Percentiles rank a stretch among this genome's conserved stretches.
phyloP scores from a whole-genome alignment of 2,113 vertebrate genomes.

The Galbula dea region DNA sequence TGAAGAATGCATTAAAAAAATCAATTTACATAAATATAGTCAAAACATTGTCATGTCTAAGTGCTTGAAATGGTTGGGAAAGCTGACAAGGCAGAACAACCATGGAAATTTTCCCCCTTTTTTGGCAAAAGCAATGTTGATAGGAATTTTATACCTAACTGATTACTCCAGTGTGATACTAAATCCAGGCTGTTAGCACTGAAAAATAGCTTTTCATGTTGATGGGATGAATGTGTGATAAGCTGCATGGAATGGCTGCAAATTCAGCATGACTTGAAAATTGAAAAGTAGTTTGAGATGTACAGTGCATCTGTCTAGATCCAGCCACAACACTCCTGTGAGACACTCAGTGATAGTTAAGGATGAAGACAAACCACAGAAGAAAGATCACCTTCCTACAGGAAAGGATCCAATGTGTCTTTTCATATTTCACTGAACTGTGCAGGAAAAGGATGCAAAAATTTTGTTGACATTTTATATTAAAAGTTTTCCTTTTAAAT shows the following conservation, averaged over 20 bases:
- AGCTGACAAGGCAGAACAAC: background rate
- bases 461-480: background rate
- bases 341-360: background rate
- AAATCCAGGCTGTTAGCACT: background rate
- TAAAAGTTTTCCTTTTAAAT: background rate
- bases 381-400: background rate
- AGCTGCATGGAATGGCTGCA: background rate
- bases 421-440: background rate
- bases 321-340: background rate
- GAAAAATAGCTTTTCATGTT: constrained; percentile 15
- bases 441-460: background rate
- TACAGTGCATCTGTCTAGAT: background rate
- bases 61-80: background rate
- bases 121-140: background rate
- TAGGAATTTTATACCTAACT: background rate
- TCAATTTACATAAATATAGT: background rate
- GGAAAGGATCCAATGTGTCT: background rate
- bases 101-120: background rate
- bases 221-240: background rate
- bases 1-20: background rate
- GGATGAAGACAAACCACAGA: background rate
- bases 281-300: background rate
- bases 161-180: background rate
- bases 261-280: background rate
- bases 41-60: background rate